A percentile compares a stretch with the other conserved stretches of the same genome.
Evolutionary conservation across 2,797 vertebrate genomes (phyloP).

Genomic region (Sebastes iracundus): DNA sequence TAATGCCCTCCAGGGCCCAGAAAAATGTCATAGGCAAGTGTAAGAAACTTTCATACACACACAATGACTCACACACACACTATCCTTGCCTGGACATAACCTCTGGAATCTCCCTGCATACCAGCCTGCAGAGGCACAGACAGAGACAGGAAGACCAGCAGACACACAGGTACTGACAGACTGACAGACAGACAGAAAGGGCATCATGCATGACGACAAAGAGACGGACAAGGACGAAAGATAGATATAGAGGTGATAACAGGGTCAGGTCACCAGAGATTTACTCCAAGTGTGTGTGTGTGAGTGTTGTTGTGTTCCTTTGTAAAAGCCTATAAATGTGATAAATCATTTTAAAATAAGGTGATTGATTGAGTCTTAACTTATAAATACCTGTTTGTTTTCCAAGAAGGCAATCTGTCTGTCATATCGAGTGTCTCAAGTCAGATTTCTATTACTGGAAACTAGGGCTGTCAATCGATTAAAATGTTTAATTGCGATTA

Average conservation of each 20-base stretch:
- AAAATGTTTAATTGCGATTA: too few relatives aligned
- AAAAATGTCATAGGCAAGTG: neutral
- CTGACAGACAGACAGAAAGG: neutral
- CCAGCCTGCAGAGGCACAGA: conserved; percentile 2
- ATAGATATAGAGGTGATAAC: neutral
- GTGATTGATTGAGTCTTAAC: too few relatives aligned
- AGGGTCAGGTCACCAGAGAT: neutral
- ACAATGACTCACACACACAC: neutral
- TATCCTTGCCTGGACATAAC: neutral
- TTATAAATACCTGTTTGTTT: too few relatives aligned
- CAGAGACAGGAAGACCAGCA: conserved; percentile 8
- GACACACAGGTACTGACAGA: conserved; percentile 13
- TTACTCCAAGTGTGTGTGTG: neutral
- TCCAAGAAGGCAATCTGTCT: too few relatives aligned
- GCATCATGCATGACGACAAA: neutral
- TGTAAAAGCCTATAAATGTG: neutral
- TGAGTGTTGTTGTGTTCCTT: neutral
- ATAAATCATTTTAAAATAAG: neutral
- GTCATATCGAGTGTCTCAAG: too few relatives aligned
- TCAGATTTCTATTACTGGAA: too few relatives aligned
- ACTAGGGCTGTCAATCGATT: too few relatives aligned
- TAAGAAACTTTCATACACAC: neutral
- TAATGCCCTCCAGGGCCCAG: neutral
- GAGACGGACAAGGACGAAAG: neutral
- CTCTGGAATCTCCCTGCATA: conserved; percentile 29